These are phyloP conservation scores for Helarctos malayanus DNA, from an alignment of 2,797 vertebrate genomes.

Conservation along the genomic window DNA sequence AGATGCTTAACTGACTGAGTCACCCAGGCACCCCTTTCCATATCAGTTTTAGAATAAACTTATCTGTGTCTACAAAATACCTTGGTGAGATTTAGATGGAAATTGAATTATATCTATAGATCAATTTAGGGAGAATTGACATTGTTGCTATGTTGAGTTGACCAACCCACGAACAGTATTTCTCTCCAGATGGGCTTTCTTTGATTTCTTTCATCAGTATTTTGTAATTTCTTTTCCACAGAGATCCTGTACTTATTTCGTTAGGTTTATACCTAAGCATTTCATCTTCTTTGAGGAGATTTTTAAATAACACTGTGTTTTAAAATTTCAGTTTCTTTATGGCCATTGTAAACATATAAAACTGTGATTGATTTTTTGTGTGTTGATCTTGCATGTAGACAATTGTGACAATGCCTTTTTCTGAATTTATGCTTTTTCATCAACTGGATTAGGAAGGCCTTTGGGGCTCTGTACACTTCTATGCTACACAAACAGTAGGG, in stretches of 20 bases:
- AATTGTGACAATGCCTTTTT: neutral
- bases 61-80: neutral
- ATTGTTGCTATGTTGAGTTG: neutral
- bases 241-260: neutral
- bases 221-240: slow-evolving; percentile 9
- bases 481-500: neutral
- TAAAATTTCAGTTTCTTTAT: neutral
- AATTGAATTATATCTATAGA: neutral
- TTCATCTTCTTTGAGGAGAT: slow-evolving; percentile 24
- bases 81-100: neutral
- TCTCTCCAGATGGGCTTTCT: neutral
- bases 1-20: neutral
- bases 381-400: neutral
- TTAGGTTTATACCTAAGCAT: slow-evolving; percentile 13
- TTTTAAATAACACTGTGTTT: neutral
- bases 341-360: neutral
- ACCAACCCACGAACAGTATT: neutral
- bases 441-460: neutral
- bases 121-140: neutral
- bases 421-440: neutral
- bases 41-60: neutral
- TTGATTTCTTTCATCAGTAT: neutral
- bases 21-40: neutral
- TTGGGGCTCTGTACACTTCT: neutral
- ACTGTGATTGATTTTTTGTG: neutral